Conservation (phyloP, 2,113 vertebrate genomes). For the Thryonomys swinderianus region DNA sequence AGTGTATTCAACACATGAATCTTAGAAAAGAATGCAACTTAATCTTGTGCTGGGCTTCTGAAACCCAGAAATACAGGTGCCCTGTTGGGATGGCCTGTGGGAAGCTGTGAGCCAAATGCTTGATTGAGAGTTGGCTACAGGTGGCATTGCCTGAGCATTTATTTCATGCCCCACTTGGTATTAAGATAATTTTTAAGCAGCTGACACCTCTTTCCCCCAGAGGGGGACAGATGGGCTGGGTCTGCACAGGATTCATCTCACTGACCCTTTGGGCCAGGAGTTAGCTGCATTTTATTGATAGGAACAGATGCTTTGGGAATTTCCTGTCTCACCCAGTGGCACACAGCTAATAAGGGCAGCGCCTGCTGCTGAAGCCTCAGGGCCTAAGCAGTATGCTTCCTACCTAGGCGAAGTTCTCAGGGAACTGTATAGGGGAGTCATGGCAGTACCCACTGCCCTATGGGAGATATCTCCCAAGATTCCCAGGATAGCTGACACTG, state of each 20-base stretch:
- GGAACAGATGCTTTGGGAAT: background rate
- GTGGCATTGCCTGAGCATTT: background rate
- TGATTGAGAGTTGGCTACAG: background rate
- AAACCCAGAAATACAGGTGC: background rate
- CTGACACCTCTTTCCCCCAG: background rate
- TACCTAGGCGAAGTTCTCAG: background rate
- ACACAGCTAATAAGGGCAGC: background rate
- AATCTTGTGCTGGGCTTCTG: background rate
- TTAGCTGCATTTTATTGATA: background rate
- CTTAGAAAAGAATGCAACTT: slow-evolving; percentile 4
- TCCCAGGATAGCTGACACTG: background rate
- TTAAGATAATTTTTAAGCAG: background rate
- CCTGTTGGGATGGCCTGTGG: background rate
- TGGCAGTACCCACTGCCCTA: background rate
- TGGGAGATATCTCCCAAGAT: background rate
- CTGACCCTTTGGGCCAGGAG: background rate
- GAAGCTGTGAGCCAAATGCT: background rate
- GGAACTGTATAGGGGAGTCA: background rate
- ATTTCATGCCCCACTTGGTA: background rate
- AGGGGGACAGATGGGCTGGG: background rate
- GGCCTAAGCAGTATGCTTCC: background rate
- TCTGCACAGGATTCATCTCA: background rate
- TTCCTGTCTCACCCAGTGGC: background rate
- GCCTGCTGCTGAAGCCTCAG: background rate
- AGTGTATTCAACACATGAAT: background rate